Conservation (phyloP, 1,140 invertebrate genomes). For the Pseudomyrmex flavicornis region DNA sequence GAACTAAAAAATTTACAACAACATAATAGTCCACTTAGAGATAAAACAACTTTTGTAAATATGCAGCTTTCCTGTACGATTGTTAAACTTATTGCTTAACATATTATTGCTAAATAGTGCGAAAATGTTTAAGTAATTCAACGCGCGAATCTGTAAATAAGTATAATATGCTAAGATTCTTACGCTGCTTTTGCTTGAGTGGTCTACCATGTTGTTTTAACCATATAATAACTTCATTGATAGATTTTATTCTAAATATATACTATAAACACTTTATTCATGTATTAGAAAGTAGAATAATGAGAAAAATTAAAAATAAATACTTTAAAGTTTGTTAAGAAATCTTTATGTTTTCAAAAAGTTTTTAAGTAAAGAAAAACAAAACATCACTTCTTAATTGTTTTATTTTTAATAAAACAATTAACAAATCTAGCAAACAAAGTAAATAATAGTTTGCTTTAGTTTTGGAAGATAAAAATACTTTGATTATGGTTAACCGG, state of each 20-base stretch:
- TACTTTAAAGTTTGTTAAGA: neutral
- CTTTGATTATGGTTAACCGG: conserved; percentile 8
- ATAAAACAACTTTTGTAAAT: conserved; percentile 22
- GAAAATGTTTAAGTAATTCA: conserved; percentile 23
- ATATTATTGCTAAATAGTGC: conserved; percentile 11
- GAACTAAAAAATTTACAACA: neutral
- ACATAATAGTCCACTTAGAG: conserved; percentile 7
- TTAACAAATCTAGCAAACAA: neutral
- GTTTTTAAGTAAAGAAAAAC: neutral
- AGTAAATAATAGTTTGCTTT: neutral
- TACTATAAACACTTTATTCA: neutral
- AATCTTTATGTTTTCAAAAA: neutral
- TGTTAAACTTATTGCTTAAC: conserved; percentile 43
- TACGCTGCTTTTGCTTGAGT: neutral
- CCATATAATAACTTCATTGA: neutral
- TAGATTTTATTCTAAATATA: conserved; percentile 8
- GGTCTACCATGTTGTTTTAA: conserved; percentile 1
- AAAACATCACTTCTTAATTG: neutral
- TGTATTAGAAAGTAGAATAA: neutral
- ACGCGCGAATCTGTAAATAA: conserved; percentile 1
- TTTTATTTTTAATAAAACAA: neutral
- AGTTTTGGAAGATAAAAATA: neutral
- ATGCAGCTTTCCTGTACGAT: conserved; percentile 27
- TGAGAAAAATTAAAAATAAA: neutral
- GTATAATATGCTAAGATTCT: conserved; percentile 8